Base-by-base conservation (phyloP, 1,140 invertebrate genomes). In the Drosophila tani region DNA sequence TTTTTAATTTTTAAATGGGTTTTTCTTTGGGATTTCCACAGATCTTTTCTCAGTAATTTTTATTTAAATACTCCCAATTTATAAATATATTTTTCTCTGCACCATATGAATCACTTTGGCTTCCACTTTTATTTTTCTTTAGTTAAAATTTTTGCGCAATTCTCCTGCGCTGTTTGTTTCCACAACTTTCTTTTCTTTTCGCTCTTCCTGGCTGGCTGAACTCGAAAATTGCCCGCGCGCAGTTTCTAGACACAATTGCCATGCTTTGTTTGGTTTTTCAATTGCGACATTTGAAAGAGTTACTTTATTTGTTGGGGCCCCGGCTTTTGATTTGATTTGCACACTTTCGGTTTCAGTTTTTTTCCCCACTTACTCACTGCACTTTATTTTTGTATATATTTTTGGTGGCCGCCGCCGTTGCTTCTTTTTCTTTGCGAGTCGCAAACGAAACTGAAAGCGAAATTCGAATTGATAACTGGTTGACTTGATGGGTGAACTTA, bases 101-200 rank as follows among this genome's bases (percentile, higher is more conserved):
- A 21, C 32, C 4, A 46, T 47, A 35, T 78, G 81, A 81, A n/a
- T 79, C 69, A 82, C 40, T 69, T 47, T 55, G 17, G 24, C 11
- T 21, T 19, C 12, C 21, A 51, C 35, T 41, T 21, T 14, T 57
- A 58, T 45, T 69, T 45, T 69, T 68, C 27, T 65, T 40, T 47
- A 15, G 66, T 55, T 64, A 63, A 63, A 14, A 9, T 68, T 79
- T 86, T 81, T 80, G 74, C 68, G 81, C 81, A 81, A 88, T 83
- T 63, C 59, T 77, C 40, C 51, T 55, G 51, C 29, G 55, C 14
- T 63, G 47, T 51, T 46, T 64, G 29, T 58, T 55, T 66, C 46
- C 57, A 56, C 67, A 86, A 88, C 84, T 87, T 86, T 86, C 82
- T 83, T 81, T 82, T 82, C 56, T 75, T 81, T 76, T 59, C 62